Evolutionary conservation across 2,113 vertebrate genomes (phyloP), one percentile per base, ranked within the genome.

Genomic region (Sorex fumeus): DNA sequence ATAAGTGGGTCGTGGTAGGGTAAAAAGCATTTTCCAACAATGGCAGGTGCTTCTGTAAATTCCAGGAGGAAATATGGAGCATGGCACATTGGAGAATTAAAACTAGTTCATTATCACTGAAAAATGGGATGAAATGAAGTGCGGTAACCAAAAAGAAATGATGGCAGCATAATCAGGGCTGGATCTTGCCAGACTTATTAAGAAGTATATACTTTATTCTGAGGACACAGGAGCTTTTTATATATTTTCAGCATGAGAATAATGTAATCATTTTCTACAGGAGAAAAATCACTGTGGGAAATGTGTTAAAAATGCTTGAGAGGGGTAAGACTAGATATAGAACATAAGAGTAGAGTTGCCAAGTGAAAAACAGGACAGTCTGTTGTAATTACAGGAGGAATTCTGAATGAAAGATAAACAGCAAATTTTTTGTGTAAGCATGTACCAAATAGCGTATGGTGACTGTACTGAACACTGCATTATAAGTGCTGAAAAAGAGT

Each of bases 41-140:
- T 81, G 40, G 21, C 66, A 86, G 70, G 28, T 53, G 8, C 34
- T 88, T 45, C 1, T 62, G 75, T 79, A 78, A 79, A 83, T 93
- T 93, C 50, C 28, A 10, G 45, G 32, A 84, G 4, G 60, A 90
- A 86, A 86, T 64, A 88, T 71, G 75, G 32, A 85, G 23, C 8
- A 30, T 74, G 45, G 2, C 34, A 21, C 87, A 79, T 83, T 62
- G 71, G 18, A 3, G 30, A 82, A 79, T 36, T 75, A 88, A 89
- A 74, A 66, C 7, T 50, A 93, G 64, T 90, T 95, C 45, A 32
- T 78, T 94, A 16, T 80, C 62, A 79, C n/a, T 69, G 10, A 16
- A 79, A 7, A 79, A 71, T 21, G 69, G 1, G n/a, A 0, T 45
- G 16, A 76, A 86, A 47, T 79, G 50, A 87, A 78, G 19, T 87